These are phyloP conservation scores for Turdus rufiventris DNA, from an alignment of 2,113 vertebrate genomes.

Conservation along the genomic window DNA sequence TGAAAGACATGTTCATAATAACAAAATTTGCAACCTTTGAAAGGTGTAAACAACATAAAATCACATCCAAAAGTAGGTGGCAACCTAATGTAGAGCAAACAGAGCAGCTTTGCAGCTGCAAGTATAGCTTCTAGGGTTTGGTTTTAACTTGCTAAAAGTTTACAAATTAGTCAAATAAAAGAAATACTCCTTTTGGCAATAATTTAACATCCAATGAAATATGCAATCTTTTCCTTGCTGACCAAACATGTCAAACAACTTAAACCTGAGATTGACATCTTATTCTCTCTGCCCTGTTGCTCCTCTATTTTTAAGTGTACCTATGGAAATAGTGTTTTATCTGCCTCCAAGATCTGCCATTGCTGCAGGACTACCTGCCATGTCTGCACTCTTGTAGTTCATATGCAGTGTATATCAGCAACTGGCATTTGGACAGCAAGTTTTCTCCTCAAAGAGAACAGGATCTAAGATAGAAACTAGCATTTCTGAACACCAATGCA, in stretches of 20 bases:
- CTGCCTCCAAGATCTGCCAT: background rate
- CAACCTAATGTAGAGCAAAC: background rate
- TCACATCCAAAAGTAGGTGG: background rate
- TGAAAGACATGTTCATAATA: background rate
- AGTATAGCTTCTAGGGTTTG: background rate
- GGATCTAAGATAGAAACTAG: background rate
- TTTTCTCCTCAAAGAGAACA: background rate
- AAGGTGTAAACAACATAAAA: background rate
- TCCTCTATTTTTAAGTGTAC: background rate
- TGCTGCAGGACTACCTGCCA: background rate
- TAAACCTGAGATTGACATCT: background rate
- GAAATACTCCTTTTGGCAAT: background rate
- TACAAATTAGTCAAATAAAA: background rate
- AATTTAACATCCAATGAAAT: background rate
- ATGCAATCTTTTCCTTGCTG: background rate
- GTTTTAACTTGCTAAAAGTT: background rate
- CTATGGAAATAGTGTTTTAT: background rate
- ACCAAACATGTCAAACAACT: background rate
- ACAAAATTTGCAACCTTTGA: background rate
- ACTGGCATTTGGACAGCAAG: background rate
- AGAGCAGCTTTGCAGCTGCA: background rate
- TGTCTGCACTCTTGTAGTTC: background rate
- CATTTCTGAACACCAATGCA: background rate
- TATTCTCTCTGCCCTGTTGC: accelerated
- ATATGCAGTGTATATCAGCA: accelerated